phyloP scores from a whole-genome alignment of 2,113 vertebrate species.

The Takifugu flavidus region DNA sequence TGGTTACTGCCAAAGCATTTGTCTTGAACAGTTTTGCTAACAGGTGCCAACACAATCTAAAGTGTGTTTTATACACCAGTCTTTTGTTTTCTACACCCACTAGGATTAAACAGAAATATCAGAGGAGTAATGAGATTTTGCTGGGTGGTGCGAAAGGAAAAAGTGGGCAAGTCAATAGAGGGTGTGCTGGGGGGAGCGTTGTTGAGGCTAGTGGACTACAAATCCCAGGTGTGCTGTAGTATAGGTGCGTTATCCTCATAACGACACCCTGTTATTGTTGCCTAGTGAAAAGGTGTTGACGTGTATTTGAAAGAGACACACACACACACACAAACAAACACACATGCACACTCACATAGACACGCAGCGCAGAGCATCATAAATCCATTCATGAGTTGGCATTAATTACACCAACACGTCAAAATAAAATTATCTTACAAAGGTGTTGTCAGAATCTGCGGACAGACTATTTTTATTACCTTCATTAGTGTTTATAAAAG shows the following conservation, averaged over 20 bases:
- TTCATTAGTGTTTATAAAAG: conserved; percentile 55
- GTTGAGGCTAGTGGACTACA: conserved; percentile 35
- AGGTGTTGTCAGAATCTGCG: conserved; percentile 36
- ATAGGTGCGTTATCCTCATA: conserved; percentile 47
- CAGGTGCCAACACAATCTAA: too few species aligned
- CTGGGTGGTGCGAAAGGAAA: conserved; percentile 2
- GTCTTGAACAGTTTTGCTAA: too few species aligned
- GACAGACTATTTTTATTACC: conserved; percentile 51
- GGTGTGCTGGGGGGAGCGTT: conserved; percentile 10
- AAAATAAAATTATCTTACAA: conserved; percentile 53
- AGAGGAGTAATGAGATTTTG: not conserved
- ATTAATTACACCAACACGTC: conserved; percentile 50
- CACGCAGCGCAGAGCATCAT: conserved; percentile 1
- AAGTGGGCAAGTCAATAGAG: conserved; percentile 15
- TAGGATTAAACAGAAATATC: conserved; percentile 16
- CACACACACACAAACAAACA: conserved; percentile 11
- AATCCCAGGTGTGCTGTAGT: conserved; percentile 46
- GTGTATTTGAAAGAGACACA: conserved; percentile 41
- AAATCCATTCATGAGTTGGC: conserved; percentile 39
- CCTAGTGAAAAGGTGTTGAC: conserved; percentile 63
- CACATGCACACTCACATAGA: not conserved
- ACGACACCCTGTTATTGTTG: conserved; percentile 32
- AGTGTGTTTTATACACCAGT: not conserved
- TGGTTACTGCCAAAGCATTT: too few species aligned
- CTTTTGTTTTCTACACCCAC: conserved; percentile 7